A percentile compares a stretch with the other conserved stretches of the same genome.
Evolutionary conservation across 1,140 invertebrate species (phyloP).

Genomic region (Ceratosolen fusciceps): DNA sequence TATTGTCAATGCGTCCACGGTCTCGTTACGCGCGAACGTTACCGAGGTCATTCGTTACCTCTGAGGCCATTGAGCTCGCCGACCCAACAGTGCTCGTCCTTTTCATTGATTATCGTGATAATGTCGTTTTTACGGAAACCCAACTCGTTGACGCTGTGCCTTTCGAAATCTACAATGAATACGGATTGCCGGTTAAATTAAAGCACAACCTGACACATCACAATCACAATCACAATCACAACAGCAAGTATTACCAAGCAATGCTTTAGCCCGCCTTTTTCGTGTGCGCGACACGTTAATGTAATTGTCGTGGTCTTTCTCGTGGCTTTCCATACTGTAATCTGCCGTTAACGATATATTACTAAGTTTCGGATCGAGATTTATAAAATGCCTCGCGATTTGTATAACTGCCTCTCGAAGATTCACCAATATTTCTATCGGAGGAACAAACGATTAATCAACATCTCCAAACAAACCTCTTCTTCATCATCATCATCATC

Average conservation of each 20-base stretch:
- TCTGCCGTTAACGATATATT: conserved; percentile 89
- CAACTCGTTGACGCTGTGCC: conserved; percentile 98
- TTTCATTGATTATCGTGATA: conserved; percentile 96
- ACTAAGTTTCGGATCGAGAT: conserved; percentile 81
- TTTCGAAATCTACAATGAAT: conserved; percentile 88
- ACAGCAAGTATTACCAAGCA: conserved; percentile 76
- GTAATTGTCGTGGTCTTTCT: conserved; percentile 94
- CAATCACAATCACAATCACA: background rate
- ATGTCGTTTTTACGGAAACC: conserved; percentile 99
- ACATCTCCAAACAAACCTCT: too few species aligned
- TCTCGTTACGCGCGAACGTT: background rate
- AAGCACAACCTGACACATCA: too few species aligned
- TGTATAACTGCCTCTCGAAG: conserved; percentile 94
- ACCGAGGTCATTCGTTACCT: conserved; percentile 70
- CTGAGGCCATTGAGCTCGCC: conserved; percentile 97
- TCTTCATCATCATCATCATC: too few species aligned
- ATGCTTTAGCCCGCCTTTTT: conserved; percentile 92
- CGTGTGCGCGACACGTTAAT: conserved; percentile 90
- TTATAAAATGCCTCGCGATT: conserved; percentile 91
- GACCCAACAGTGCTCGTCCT: conserved; percentile 99
- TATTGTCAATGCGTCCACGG: background rate
- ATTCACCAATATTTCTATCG: conserved; percentile 92
- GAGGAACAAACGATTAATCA: too few species aligned
- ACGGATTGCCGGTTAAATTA: too few species aligned
- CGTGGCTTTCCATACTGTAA: conserved; percentile 96